Evolutionary conservation across 2,888 invertebrate species (phyloP).

Genomic region (Drosophila lacicola): DNA sequence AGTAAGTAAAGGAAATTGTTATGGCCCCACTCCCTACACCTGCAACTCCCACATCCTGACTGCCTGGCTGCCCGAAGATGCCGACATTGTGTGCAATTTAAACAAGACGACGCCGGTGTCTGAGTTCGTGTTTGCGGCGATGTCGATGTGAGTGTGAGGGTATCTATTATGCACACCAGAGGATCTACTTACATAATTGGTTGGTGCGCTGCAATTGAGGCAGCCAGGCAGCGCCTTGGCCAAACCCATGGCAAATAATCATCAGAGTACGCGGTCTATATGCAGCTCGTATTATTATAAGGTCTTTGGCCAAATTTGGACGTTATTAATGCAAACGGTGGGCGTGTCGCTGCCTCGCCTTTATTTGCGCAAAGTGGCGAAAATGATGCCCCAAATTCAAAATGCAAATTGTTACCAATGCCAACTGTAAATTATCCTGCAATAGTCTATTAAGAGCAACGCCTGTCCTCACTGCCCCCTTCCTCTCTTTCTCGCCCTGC

Average conservation of each 20-base stretch:
- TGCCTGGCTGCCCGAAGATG: slow-evolving; percentile 41
- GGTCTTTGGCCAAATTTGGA: slow-evolving; percentile 30
- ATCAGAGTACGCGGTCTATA: slow-evolving; percentile 36
- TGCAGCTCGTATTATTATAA: slow-evolving; percentile 23
- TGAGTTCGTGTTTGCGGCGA: slow-evolving; percentile 23
- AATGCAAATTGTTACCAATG: slow-evolving; percentile 49
- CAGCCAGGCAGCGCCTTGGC: slow-evolving; percentile 24
- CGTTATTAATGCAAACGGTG: slow-evolving; percentile 63
- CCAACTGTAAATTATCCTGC: slow-evolving; percentile 12
- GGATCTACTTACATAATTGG: slow-evolving; percentile 80
- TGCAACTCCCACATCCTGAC: not conserved
- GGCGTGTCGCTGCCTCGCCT: slow-evolving; percentile 43
- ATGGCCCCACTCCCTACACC: not conserved
- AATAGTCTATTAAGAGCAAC: slow-evolving; percentile 38
- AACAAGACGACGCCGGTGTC: slow-evolving; percentile 36
- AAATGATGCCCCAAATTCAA: slow-evolving; percentile 30
- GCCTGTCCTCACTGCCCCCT: not conserved
- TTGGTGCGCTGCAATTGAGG: slow-evolving; percentile 23
- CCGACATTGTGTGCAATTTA: slow-evolving; percentile 66
- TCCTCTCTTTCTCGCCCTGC: slow-evolving; percentile 59
- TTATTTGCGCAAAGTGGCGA: slow-evolving; percentile 50
- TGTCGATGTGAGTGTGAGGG: slow-evolving; percentile 34
- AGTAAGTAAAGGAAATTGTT: slow-evolving; percentile 86
- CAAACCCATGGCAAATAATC: slow-evolving; percentile 56
- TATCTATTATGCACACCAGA: slow-evolving; percentile 67